phyloP scores from a whole-genome alignment of 2,888 invertebrate species.

The Erpobdella octoculata region DNA sequence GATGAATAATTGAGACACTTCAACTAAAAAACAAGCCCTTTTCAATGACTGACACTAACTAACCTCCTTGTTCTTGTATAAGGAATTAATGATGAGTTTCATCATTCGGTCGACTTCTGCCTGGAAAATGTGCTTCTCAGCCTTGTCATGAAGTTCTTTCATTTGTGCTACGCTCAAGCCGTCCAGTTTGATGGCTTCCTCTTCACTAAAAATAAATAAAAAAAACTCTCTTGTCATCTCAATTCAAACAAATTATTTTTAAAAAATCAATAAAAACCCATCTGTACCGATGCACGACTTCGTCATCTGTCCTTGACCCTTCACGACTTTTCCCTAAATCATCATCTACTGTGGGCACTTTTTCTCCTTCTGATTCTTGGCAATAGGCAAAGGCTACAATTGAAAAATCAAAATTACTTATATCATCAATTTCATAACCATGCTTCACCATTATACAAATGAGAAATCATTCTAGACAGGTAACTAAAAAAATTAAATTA shows the following conservation, averaged over 20 bases:
- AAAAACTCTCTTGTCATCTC: background rate
- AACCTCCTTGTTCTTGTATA: conserved; percentile 95
- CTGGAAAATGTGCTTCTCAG: conserved; percentile 69
- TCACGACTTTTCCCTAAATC: conserved; percentile 78
- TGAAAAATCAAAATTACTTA: no score
- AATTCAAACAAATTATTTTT: background rate
- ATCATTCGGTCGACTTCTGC: conserved; percentile 99
- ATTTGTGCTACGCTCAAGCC: conserved; percentile 86
- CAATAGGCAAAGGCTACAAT: background rate
- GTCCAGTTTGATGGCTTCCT: conserved; percentile 90
- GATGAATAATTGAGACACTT: no score
- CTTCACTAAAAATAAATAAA: conserved; percentile 62
- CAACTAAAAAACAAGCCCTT: background rate
- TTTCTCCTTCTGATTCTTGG: conserved; percentile 34
- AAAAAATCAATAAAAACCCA: background rate
- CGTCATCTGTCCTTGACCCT: conserved; percentile 87
- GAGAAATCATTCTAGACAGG: no score
- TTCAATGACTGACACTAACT: conserved; percentile 34
- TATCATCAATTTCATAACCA: no score
- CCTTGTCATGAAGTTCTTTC: conserved; percentile 77
- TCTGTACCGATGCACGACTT: conserved; percentile 63
- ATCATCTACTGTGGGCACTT: conserved; percentile 57
- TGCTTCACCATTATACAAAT: no score
- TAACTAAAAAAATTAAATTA: no score
- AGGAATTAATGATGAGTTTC: conserved; percentile 98